phyloP scores from a whole-genome alignment of 2,888 invertebrate species.

The Camponotus fellah region DNA sequence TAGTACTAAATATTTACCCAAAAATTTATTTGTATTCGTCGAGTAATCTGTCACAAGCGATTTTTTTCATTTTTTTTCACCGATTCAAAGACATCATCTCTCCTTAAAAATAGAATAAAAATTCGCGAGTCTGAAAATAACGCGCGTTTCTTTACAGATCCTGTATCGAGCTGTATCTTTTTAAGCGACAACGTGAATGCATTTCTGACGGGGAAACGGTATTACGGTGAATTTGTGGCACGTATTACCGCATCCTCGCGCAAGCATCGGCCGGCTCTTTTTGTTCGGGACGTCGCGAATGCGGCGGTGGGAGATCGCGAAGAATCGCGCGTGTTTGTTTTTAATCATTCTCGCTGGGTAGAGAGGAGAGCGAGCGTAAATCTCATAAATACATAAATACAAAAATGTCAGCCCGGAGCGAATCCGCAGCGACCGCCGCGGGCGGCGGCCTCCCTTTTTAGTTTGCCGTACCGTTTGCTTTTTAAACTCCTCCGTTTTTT shows the following conservation, averaged over 20 bases:
- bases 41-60: not conserved
- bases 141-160: not conserved
- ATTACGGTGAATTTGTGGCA: slow-evolving; percentile 63
- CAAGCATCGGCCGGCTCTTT: slow-evolving; percentile 46
- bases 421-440: slow-evolving; percentile 43
- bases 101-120: not conserved
- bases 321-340: slow-evolving; percentile 79
- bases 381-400: slow-evolving; percentile 85
- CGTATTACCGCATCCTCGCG: slow-evolving; percentile 61
- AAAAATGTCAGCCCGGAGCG: slow-evolving; percentile 76
- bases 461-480: slow-evolving; percentile 60
- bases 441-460: slow-evolving; percentile 41
- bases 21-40: not conserved
- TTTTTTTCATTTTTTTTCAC: not conserved
- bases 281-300: slow-evolving; percentile 21
- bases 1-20: not conserved
- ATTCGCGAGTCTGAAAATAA: not conserved
- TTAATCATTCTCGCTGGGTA: slow-evolving; percentile 82
- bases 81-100: not conserved
- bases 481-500: slow-evolving; percentile 52
- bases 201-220: slow-evolving; percentile 46
- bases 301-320: slow-evolving; percentile 40
- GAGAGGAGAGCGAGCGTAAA: slow-evolving; percentile 76
- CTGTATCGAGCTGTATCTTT: not conserved
- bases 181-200: slow-evolving; percentile 11